Evolutionary conservation across 2,113 vertebrate genomes (phyloP), one percentile per base, ranked within the genome.

Genomic region (Petroica traversi): DNA sequence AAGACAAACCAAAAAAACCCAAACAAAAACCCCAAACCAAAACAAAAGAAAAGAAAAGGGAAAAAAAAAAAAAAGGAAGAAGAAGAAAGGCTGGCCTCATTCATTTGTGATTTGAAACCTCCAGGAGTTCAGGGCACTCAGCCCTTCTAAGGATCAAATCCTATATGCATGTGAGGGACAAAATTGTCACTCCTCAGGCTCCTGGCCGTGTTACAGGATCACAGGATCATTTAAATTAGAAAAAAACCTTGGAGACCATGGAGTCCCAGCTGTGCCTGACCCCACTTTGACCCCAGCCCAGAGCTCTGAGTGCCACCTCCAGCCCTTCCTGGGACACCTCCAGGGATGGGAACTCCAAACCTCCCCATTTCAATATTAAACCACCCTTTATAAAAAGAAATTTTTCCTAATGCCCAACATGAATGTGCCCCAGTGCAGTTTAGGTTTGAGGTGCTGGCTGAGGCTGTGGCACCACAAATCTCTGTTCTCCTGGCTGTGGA

Each of bases 351-450:
- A 1, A 41, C 51, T 64, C 3, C 82, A 85, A 14, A 16, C 10
- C 41, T 18, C 43, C 26, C 72, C 52, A 49, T 59, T 17, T 36
- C 33, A 33, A 3, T 22, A 20, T 5, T 11, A 17, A 25, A 22
- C 18, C 8, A 6, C 9, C 31, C 36, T 67, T 59, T 58, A n/a
- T n/a, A n/a, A n/a, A n/a, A n/a, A n/a, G n/a, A 22, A 67, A 58
- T 6, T 26, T 13, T 7, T 43, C 8, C 36, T 11, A 1, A 0
- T 33, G 33, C 33, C 26, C 52, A 5, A 18, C 5, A 14, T 9
- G 2, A 5, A 2, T 5, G 6, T 36, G 8, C 17, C 43, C 52
- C 17, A 16, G 51, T 11, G 34, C 24, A 17, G 34, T 10, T 20
- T 5, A 13, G 43, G 59, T 10, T 13, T 10, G 69, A 10, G 15